Conservation (phyloP, 2,113 vertebrate species). For the Girardinichthys multiradiatus region DNA sequence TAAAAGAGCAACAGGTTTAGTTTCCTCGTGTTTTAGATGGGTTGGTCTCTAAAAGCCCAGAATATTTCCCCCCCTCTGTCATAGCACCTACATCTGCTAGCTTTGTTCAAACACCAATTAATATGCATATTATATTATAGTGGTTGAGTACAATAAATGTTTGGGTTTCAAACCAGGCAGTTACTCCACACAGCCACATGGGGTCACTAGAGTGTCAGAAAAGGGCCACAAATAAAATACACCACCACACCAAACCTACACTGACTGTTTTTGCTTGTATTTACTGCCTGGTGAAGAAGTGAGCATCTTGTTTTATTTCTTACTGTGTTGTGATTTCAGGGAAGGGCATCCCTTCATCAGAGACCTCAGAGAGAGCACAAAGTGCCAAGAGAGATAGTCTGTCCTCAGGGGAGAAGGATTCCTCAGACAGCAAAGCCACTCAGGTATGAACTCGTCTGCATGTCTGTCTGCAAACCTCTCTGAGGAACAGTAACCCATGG, state of each 20-base stretch:
- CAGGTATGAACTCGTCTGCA: conserved; percentile 81
- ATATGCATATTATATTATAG: no score
- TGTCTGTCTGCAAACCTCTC: not conserved
- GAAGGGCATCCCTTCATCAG: conserved; percentile 76
- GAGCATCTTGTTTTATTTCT: conserved; percentile 3
- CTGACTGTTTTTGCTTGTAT: not conserved
- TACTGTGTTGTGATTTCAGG: conserved; percentile 33
- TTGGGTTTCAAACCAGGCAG: conserved; percentile 11
- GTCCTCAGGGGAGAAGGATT: conserved; percentile 85
- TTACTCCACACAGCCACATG: conserved; percentile 21
- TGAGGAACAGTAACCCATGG: not conserved
- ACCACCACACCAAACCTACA: not conserved
- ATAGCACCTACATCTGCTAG: no score
- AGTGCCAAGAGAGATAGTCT: conserved; percentile 87
- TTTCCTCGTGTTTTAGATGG: no score
- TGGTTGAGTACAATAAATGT: no score
- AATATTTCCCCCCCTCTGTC: no score
- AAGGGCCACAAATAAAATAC: not conserved
- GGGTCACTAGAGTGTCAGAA: conserved; percentile 13
- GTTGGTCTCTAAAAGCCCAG: no score
- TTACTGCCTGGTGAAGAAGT: not conserved
- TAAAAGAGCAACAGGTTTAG: no score
- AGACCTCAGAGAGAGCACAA: conserved; percentile 85
- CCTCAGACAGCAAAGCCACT: conserved; percentile 88
- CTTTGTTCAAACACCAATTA: no score